Base-by-base conservation (phyloP, 2,113 vertebrate species). In the Eira barbara region DNA sequence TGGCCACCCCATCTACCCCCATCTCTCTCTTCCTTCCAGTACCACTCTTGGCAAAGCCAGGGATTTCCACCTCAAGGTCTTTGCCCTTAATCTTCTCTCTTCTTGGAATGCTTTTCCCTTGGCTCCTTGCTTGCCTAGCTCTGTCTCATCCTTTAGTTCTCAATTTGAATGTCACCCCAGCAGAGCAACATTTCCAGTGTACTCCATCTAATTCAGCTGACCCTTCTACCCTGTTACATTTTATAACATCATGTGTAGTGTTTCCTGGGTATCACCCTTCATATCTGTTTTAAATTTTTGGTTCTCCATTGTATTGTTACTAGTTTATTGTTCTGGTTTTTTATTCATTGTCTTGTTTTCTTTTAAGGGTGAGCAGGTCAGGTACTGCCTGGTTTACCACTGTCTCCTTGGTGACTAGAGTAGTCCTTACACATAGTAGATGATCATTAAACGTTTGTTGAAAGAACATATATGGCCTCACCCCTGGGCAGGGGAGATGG, bases 1-100 rank as follows among this genome's bases (percentile, higher is more conserved):
- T 34, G 27, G 61, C 8, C 0, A 2, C 9, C 5, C 23, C 3
- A 0, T 8, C 1, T 59, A 15, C 7, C 36, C 20, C 17, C 20
- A 3, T 57, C 7, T 71, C 34, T 29, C 29, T 23, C 34, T 76
- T 65, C 36, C 17, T 49, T 47, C 9, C n/a, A 78, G 49, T 7
- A 13, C 52, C 45, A 2, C 12, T 71, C 61, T 63, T 42, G 52
- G 65, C 7, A 65, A 74, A 73, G 25, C n/a, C 85, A 57, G 59
- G 25, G 29, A 18, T 87, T 63, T 57, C 34, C 29, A 21, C 63
- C 14, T 67, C 27, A 29, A 31, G 14, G 27, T 27, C 47, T 79
- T 61, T 39, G 20, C 25, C 39, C 18, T 87, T 52, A 8, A 1
- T 36, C 39, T 45, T 42, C 57, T 31, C 34, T 91, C 78, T 80